Conservation (phyloP, 2,888 invertebrate species). For the Sinopyrophorus schimmeli region DNA sequence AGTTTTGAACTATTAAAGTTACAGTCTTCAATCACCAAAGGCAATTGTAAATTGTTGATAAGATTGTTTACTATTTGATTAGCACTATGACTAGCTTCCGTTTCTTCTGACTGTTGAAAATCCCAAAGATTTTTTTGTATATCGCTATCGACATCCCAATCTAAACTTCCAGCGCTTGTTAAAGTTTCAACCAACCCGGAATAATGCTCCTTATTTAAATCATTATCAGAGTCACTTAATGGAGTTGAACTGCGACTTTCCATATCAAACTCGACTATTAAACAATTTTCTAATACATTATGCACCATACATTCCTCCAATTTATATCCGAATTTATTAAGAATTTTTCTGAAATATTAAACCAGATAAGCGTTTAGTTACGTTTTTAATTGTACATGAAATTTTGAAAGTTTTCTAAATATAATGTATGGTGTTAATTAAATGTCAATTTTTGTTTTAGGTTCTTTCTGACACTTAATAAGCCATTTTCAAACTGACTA, state of each 20-base stretch:
- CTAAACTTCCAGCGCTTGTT: slow-evolving; percentile 9
- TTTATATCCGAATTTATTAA: slow-evolving; percentile 42
- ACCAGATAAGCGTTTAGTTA: slow-evolving; percentile 6
- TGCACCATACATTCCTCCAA: slow-evolving; percentile 47
- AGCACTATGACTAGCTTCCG: slow-evolving; percentile 2
- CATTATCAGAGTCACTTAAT: slow-evolving; percentile 1
- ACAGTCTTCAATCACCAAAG: background rate
- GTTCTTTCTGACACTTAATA: too few species aligned
- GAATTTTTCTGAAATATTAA: slow-evolving; percentile 40
- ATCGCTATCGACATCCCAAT: slow-evolving; percentile 11
- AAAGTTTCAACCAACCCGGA: slow-evolving; percentile 3
- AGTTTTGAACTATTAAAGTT: too few species aligned
- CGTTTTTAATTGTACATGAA: slow-evolving; percentile 16
- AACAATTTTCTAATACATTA: slow-evolving; percentile 42
- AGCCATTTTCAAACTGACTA: too few species aligned
- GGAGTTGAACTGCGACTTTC: slow-evolving; percentile 35
- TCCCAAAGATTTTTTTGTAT: background rate
- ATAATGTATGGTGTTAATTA: too few species aligned
- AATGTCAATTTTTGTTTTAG: slow-evolving; percentile 12
- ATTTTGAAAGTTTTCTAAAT: slow-evolving; percentile 27
- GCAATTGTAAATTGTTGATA: slow-evolving; percentile 4
- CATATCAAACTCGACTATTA: slow-evolving; percentile 45
- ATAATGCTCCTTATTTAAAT: background rate
- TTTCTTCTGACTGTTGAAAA: slow-evolving; percentile 5
- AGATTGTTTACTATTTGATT: slow-evolving; percentile 4